Evolutionary conservation across 2,113 vertebrate species (phyloP).

Genomic region (Sardina pilchardus): DNA sequence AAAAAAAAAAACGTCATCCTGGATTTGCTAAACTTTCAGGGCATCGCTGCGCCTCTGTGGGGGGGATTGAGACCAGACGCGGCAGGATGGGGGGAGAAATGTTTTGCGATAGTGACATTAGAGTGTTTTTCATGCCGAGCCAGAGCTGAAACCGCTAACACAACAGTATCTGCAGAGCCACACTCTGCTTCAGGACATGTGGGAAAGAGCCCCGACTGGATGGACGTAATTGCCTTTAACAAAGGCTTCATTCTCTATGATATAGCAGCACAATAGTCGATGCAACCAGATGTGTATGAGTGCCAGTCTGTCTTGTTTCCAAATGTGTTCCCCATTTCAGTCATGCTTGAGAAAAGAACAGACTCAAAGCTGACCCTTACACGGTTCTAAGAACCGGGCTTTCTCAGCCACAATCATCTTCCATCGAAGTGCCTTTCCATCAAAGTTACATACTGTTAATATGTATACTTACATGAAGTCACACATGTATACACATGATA

Average conservation of each 20-base stretch:
- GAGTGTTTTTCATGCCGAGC: constrained; percentile 41
- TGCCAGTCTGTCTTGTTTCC: constrained; percentile 47
- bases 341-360: constrained; percentile 56
- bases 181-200: constrained; percentile 53
- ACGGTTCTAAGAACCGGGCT: constrained; percentile 36
- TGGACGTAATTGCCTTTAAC: constrained; percentile 63
- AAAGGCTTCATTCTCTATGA: constrained; percentile 72
- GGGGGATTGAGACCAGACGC: constrained; percentile 40
- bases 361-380: constrained; percentile 57
- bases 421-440: constrained; percentile 29
- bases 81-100: constrained; percentile 8
- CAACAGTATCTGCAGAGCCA: constrained; percentile 35
- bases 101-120: constrained; percentile 39
- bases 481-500: neutral
- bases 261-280: constrained; percentile 57
- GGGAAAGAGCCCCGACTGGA: constrained; percentile 57
- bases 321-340: constrained; percentile 73
- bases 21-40: neutral
- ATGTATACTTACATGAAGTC: neutral
- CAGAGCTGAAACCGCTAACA: constrained; percentile 44
- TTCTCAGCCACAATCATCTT: constrained; percentile 36
- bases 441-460: neutral
- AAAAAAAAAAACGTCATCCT: neutral
- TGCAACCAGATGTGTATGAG: constrained; percentile 69
- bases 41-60: constrained; percentile 13